These are phyloP conservation scores for Hipposideros larvatus DNA, from an alignment of 2,797 vertebrate genomes.

Conservation along the genomic window DNA sequence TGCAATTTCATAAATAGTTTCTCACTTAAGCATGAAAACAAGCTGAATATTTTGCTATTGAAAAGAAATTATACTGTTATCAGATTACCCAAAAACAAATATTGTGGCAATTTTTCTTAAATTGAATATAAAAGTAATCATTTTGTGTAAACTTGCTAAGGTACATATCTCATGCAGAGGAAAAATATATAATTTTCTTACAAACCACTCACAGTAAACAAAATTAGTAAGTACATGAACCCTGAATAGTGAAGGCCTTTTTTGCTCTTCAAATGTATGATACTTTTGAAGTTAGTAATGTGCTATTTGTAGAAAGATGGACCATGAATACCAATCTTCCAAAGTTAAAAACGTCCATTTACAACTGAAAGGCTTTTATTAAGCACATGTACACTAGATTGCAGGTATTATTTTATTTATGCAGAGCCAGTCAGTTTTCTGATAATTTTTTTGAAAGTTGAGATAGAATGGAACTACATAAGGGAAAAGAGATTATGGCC, in stretches of 20 bases:
- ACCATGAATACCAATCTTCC: neutral
- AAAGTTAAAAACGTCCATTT: constrained; percentile 28
- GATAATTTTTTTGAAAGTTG: constrained; percentile 41
- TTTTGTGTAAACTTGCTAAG: constrained; percentile 61
- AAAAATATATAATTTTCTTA: neutral
- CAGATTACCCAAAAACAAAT: constrained; percentile 65
- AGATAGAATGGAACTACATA: neutral
- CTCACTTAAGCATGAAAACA: constrained; percentile 11
- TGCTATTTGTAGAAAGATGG: neutral
- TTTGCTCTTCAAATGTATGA: neutral
- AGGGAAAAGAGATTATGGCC: neutral
- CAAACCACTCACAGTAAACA: neutral
- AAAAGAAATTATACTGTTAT: constrained; percentile 38
- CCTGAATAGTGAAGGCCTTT: neutral
- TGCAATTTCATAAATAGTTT: constrained; percentile 47
- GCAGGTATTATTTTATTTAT: neutral
- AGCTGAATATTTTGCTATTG: constrained; percentile 18
- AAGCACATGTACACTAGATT: neutral
- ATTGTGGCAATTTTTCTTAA: constrained; percentile 38
- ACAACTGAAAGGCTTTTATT: neutral
- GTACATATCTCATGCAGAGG: constrained; percentile 3
- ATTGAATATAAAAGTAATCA: constrained; percentile 41
- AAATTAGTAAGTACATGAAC: neutral
- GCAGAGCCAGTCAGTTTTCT: neutral
- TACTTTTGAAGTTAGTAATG: neutral